Base-by-base conservation (phyloP, 2,113 vertebrate species). In the Petrocephalus microphthalmus region DNA sequence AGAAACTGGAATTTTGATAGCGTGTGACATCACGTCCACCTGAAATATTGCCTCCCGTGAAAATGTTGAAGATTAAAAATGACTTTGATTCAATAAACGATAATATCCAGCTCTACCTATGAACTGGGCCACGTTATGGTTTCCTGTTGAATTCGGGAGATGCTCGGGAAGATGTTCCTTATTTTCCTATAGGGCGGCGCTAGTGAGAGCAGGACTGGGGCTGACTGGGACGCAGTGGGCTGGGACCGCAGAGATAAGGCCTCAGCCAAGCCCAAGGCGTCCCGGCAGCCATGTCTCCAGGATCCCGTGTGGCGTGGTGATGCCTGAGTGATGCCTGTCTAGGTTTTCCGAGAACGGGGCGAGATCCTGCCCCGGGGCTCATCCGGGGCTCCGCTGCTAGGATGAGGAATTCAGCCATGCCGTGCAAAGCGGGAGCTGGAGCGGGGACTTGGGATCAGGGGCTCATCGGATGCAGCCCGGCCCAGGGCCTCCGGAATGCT, bases 1-100 rank as follows among this genome's bases (percentile, higher is more conserved):
- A 91, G 92, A 92, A 94, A 89, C 89, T 93, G 84, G 94, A 94
- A 93, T 94, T 93, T 93, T 94, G 91, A 93, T 94, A 94, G 91
- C 64, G 89, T 88, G 89, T 92, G 93, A 94, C 91, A 93, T 15
- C 22, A 86, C 92, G 91, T 92, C 94, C 88, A 82, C 93, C 89
- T 92, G 91, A 91, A 92, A 94, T 93, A 91, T 88, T 90, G 88
- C 85, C 45, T 87, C 86, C 37, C 53, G 45, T 89, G 15, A 84
- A 93, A 91, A 88, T 88, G 71, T 0, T 25, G 81, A 89, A 92
- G 88, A 93, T 92, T 91, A 93, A 93, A 94, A 94, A 91, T 88
- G 17, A 91, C 84, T 93, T 29, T 19, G 85, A 92, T 67, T 91
- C 91, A 94, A 93, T 93, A 93, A 93, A 90, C 91, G 92, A 93